These are phyloP conservation scores for Nasonia longicornis DNA, from an alignment of 1,140 invertebrate species.

Conservation along the genomic window DNA sequence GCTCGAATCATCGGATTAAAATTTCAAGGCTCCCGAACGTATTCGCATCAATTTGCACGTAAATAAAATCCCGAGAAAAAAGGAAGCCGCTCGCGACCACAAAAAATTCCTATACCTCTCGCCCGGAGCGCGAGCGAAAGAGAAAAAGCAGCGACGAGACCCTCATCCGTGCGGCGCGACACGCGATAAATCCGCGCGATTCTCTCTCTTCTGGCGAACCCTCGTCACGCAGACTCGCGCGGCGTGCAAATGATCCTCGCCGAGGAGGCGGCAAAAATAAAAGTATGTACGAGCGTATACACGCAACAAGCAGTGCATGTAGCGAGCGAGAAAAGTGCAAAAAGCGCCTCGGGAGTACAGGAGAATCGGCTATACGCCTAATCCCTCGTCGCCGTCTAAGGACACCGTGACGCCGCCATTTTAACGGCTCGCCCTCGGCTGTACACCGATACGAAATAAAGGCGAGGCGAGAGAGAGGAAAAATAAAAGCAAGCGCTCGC, in stretches of 20 bases:
- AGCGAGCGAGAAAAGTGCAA: background rate
- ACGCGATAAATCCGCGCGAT: slow-evolving; percentile 40
- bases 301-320: too few relatives aligned
- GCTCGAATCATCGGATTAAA: slow-evolving; percentile 31
- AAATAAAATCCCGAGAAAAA: slow-evolving; percentile 31
- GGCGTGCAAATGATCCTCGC: slow-evolving; percentile 19
- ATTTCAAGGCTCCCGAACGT: slow-evolving; percentile 17
- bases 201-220: slow-evolving; percentile 15
- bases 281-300: background rate
- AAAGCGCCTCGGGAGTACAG: slow-evolving; percentile 25
- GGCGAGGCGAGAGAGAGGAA: background rate
- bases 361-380: slow-evolving; percentile 1
- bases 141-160: background rate
- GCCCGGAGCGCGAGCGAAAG: background rate
- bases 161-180: background rate
- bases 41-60: slow-evolving; percentile 42
- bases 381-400: slow-evolving; percentile 33
- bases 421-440: slow-evolving; percentile 33
- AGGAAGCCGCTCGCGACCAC: background rate
- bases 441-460: slow-evolving; percentile 27
- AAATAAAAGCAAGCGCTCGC: slow-evolving; percentile 27
- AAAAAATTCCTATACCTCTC: background rate
- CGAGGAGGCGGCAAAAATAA: slow-evolving; percentile 3
- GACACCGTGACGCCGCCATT: slow-evolving; percentile 36
- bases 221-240: slow-evolving; percentile 25